Percentiles rank a stretch among this genome's conserved stretches.
These are phyloP conservation scores for Mesorhabditis belari DNA, from an alignment of 2,888 invertebrate genomes.

Conservation along the genomic window DNA sequence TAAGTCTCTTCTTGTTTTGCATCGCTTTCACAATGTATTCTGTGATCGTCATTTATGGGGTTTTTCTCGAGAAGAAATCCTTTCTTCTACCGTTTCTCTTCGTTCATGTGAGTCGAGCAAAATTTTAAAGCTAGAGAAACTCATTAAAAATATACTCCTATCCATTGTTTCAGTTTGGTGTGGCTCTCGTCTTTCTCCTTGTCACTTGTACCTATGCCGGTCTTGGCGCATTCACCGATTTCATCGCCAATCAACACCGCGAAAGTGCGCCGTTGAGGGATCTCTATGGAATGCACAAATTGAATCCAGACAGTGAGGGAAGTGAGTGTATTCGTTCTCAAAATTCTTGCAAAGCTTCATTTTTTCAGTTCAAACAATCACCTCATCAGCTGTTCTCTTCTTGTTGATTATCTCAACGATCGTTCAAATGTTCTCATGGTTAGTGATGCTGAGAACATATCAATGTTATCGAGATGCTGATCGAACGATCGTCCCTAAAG, in stretches of 20 bases:
- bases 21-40: constrained; percentile 16
- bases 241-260: constrained; percentile 11
- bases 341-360: too few species aligned
- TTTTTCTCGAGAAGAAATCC: constrained; percentile 14
- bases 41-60: constrained; percentile 10
- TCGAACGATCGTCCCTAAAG: constrained; percentile 13
- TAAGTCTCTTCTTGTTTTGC: constrained; percentile 15
- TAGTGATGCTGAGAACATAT: constrained; percentile 9
- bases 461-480: constrained; percentile 12
- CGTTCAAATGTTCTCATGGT: constrained; percentile 11
- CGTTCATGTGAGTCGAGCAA: constrained; percentile 11
- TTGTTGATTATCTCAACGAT: constrained; percentile 3
- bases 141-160: neutral
- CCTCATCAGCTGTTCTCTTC: constrained; percentile 10
- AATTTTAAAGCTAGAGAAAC: neutral
- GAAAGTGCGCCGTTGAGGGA: constrained; percentile 9
- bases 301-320: constrained; percentile 20
- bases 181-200: constrained; percentile 6
- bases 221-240: constrained; percentile 14
- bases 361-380: constrained; percentile 18
- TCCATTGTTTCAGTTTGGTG: constrained; percentile 8
- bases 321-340: constrained; percentile 12
- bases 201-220: constrained; percentile 6
- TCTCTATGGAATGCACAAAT: constrained; percentile 13
- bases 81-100: constrained; percentile 18